Conservation (phyloP, 2,888 invertebrate species). For the Drosophila falleni region DNA sequence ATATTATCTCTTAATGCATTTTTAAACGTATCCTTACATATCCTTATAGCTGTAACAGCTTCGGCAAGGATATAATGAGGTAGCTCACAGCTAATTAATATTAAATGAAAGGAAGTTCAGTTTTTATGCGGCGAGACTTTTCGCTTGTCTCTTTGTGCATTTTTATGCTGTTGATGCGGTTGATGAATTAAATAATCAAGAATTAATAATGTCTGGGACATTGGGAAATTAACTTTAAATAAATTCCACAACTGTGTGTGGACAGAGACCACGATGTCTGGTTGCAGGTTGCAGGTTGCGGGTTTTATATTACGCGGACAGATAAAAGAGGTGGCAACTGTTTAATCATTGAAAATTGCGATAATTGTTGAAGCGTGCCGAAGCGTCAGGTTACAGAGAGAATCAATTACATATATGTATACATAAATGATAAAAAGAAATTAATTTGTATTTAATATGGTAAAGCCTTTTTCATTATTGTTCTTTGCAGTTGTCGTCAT, state of each 20-base stretch:
- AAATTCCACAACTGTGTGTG: conserved; percentile 18
- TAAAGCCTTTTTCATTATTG: conserved; percentile 19
- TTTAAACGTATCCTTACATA: not conserved
- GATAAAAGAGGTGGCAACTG: conserved; percentile 5
- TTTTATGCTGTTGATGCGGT: conserved; percentile 17
- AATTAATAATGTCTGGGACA: conserved; percentile 56
- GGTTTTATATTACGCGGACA: not conserved
- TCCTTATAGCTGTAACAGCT: not conserved
- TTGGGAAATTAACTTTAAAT: conserved; percentile 44
- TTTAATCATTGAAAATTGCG: conserved; percentile 37
- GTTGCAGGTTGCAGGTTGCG: not conserved
- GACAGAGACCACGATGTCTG: not conserved
- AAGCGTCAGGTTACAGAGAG: not conserved
- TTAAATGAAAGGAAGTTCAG: conserved; percentile 18
- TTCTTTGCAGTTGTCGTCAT: conserved; percentile 6
- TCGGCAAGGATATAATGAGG: not conserved
- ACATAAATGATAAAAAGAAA: conserved; percentile 15
- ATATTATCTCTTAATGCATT: no score
- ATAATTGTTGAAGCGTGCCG: conserved; percentile 28
- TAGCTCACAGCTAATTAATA: conserved; percentile 31
- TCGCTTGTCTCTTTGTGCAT: conserved; percentile 12
- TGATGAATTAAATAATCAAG: conserved; percentile 47
- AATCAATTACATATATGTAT: conserved; percentile 14
- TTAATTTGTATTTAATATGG: conserved; percentile 32
- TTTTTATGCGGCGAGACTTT: conserved; percentile 3